Evolutionary conservation across 2,113 vertebrate species (phyloP).

Genomic region (Sminthopsis crassicaudata): DNA sequence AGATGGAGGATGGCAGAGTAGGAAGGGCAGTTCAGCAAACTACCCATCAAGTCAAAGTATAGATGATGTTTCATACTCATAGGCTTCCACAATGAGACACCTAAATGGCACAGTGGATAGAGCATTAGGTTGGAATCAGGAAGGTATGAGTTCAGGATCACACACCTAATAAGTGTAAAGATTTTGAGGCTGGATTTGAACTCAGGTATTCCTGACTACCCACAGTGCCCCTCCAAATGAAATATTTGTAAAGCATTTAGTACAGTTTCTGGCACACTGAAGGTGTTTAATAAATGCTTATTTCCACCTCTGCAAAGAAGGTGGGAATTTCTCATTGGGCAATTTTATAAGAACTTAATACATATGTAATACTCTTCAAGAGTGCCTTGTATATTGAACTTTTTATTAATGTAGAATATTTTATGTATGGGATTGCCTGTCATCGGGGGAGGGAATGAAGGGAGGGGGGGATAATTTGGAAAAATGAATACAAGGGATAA

Average conservation of each 20-base stretch:
- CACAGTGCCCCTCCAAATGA: not conserved
- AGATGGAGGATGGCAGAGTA: fast-evolving
- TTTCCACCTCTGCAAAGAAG: not conserved
- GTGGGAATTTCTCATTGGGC: not conserved
- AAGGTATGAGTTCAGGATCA: not conserved
- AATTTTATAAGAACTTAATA: not conserved
- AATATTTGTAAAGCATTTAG: not conserved
- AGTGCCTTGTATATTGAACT: not conserved
- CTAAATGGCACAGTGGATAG: not conserved
- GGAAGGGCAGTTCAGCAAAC: slow-evolving; percentile 23
- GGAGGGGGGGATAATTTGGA: no score
- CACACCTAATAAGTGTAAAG: no score
- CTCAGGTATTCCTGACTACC: no score
- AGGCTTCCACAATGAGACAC: not conserved
- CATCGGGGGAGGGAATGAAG: no score
- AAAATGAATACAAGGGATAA: no score
- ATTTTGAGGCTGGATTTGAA: no score
- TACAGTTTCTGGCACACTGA: not conserved
- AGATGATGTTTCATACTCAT: slow-evolving; percentile 11
- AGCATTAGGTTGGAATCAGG: not conserved
- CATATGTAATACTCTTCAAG: not conserved
- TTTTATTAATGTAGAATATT: slow-evolving; percentile 79
- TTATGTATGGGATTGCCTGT: no score
- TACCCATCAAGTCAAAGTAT: slow-evolving; percentile 65
- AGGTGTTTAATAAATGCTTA: not conserved